A percentile compares a stretch with the other conserved stretches of the same genome.
Evolutionary conservation across 2,888 invertebrate genomes (phyloP).

Genomic region (Dryocosmus kuriphilus): DNA sequence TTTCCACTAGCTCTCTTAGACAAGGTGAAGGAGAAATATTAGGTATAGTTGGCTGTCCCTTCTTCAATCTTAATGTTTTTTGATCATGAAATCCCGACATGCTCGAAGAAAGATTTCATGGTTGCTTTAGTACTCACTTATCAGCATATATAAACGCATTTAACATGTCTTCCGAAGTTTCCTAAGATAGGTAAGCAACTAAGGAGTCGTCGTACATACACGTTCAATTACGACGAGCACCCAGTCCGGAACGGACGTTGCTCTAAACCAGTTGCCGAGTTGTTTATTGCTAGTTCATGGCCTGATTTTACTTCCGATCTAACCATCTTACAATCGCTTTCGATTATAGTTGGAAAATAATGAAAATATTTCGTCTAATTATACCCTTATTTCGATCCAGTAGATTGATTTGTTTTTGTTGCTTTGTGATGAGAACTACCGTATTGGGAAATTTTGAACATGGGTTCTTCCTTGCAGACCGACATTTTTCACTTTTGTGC

Average conservation of each 20-base stretch:
- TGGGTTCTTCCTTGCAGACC: too few species aligned
- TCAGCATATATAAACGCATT: conserved; percentile 53
- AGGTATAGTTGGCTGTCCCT: neutral
- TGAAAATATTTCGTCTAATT: neutral
- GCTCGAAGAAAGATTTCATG: conserved; percentile 51
- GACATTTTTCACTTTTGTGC: too few species aligned
- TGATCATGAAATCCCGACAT: conserved; percentile 50
- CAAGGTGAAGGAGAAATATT: neutral
- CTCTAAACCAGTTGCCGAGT: conserved; percentile 60
- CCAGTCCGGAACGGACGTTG: conserved; percentile 76
- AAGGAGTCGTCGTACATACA: conserved; percentile 48
- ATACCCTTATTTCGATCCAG: too few species aligned
- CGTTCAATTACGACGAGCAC: conserved; percentile 57
- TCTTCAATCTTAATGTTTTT: conserved; percentile 8
- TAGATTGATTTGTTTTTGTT: too few species aligned
- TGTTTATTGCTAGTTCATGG: conserved; percentile 41
- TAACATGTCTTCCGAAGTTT: conserved; percentile 45
- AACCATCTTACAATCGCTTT: conserved; percentile 4
- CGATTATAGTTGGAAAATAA: neutral
- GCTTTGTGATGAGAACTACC: too few species aligned
- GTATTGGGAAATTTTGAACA: too few species aligned
- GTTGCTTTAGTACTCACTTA: conserved; percentile 50
- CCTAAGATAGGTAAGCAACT: conserved; percentile 41
- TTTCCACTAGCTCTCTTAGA: neutral
- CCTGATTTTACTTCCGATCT: conserved; percentile 37